These are phyloP conservation scores for Pseudorhombus dupliciocellatus DNA, from an alignment of 2,113 vertebrate genomes.

Conservation along the genomic window DNA sequence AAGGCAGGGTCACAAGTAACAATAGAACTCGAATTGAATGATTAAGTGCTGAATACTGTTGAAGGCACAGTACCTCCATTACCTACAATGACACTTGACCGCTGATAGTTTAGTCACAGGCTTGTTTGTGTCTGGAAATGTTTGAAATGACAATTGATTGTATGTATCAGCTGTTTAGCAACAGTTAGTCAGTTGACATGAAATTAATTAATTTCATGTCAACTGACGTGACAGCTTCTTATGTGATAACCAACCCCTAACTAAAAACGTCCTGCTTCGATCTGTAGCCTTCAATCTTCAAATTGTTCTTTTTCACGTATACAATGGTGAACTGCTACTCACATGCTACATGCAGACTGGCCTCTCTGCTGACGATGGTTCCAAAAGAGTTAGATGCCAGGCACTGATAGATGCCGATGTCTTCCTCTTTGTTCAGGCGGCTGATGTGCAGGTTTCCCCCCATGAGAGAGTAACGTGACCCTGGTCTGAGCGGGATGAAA, in stretches of 20 bases:
- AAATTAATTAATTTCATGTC: too few species aligned
- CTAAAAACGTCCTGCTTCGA: too few species aligned
- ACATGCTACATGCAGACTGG: constrained; percentile 93
- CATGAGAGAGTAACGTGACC: constrained; percentile 87
- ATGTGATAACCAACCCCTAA: too few species aligned
- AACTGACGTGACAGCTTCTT: too few species aligned
- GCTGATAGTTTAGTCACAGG: too few species aligned
- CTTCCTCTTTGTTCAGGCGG: constrained; percentile 88
- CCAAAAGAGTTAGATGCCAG: constrained; percentile 92
- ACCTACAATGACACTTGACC: background rate
- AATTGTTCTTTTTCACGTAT: background rate
- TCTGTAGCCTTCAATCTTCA: background rate
- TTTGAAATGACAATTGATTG: too few species aligned
- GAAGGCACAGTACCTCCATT: background rate
- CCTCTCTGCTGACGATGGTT: constrained; percentile 91
- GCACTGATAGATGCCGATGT: constrained; percentile 92
- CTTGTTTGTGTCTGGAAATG: too few species aligned
- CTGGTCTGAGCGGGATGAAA: constrained; percentile 81
- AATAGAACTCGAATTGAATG: too few species aligned
- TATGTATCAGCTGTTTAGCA: too few species aligned
- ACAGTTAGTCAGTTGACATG: too few species aligned
- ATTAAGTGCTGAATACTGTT: background rate
- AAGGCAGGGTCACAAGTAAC: too few species aligned
- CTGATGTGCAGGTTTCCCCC: constrained; percentile 92
- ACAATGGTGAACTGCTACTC: constrained; percentile 71